Conservation (phyloP, 2,113 vertebrate genomes). For the human region GRCh38 chr5:153143001-153143500, state of each 20-base stretch:
- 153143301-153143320: not conserved
- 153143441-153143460: not conserved
- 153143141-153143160: not conserved
- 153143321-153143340: not conserved
- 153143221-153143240: not conserved
- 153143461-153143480: no score
- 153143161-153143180: not conserved
- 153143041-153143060: not conserved
- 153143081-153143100: not conserved
- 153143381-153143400: not conserved
- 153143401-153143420: not conserved
- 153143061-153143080: not conserved
- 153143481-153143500: not conserved
- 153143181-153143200: not conserved
- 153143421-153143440: not conserved
- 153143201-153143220: not conserved
- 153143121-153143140: not conserved
- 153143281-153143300: not conserved
- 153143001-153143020: not conserved
- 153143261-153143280: not conserved
- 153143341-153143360: not conserved
- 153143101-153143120: not conserved
- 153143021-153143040: not conserved
- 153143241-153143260: not conserved
- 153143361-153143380: not conserved